phyloP scores from a whole-genome alignment of 2,797 vertebrate species.

The Percopsis omiscomaycus region DNA sequence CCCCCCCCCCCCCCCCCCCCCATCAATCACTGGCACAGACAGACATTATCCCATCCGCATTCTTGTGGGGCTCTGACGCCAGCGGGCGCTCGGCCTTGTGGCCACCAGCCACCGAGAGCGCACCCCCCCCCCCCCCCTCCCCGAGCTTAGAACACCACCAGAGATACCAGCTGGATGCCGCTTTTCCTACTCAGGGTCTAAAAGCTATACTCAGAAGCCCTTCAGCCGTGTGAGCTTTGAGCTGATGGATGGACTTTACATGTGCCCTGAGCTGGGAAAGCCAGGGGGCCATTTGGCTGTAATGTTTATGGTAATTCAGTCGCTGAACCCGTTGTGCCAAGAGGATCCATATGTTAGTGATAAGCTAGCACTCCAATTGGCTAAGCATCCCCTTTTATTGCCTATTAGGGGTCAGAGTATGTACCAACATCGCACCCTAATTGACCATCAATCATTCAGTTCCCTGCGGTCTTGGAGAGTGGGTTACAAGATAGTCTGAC shows the following conservation, averaged over 20 bases:
- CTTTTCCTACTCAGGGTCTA: constrained; percentile 5
- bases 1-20: constrained; percentile 11
- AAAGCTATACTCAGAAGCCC: constrained; percentile 30
- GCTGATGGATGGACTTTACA: constrained; percentile 14
- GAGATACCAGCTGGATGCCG: not conserved
- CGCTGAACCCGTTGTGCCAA: constrained; percentile 37
- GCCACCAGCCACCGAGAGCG: constrained; percentile 27
- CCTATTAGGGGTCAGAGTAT: constrained; percentile 39
- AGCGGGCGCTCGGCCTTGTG: constrained; percentile 49
- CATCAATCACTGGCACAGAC: constrained; percentile 74
- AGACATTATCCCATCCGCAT: constrained; percentile 73
- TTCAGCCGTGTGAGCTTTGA: constrained; percentile 8
- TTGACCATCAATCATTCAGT: constrained; percentile 46
- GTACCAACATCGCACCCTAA: constrained; percentile 36
- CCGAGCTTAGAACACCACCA: constrained; percentile 3
- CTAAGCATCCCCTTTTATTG: constrained; percentile 45
- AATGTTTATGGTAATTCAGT: constrained; percentile 48
- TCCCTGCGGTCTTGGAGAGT: constrained; percentile 15
- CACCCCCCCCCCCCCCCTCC: not conserved
- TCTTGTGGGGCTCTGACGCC: constrained; percentile 72
- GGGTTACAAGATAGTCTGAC: constrained; percentile 15
- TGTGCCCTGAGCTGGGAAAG: constrained; percentile 22
- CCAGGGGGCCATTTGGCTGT: constrained; percentile 37
- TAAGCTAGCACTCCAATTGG: constrained; percentile 44
- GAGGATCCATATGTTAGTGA: constrained; percentile 50